These are phyloP conservation scores for Mesitornis unicolor DNA, from an alignment of 2,113 vertebrate genomes.

Conservation along the genomic window DNA sequence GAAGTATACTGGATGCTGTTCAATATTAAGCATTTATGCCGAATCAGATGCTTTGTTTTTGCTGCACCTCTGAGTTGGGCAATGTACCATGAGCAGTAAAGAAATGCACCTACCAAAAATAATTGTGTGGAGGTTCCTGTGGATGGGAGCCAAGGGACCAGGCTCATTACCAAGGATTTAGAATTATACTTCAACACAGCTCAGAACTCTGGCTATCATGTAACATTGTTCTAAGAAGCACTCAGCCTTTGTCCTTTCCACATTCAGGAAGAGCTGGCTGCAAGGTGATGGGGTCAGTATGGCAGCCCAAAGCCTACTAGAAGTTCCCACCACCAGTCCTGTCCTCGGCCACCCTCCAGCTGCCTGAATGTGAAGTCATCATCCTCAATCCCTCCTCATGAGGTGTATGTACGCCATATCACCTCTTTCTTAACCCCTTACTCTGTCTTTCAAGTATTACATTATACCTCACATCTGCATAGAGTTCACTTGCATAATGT, in stretches of 20 bases:
- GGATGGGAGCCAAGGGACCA: neutral
- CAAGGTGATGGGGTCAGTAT: neutral
- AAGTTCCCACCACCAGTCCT: neutral
- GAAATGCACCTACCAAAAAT: neutral
- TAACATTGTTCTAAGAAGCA: neutral
- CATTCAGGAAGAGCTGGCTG: neutral
- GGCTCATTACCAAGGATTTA: neutral
- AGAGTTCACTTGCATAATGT: neutral
- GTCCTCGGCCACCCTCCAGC: accelerated
- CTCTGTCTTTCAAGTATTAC: neutral
- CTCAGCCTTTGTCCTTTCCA: neutral
- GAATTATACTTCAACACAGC: neutral
- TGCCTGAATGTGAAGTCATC: neutral
- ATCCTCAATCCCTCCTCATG: neutral
- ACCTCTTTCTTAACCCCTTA: neutral
- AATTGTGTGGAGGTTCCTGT: neutral
- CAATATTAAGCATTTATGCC: neutral
- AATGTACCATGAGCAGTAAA: neutral
- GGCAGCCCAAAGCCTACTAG: neutral
- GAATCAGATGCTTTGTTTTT: neutral
- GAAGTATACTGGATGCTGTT: neutral
- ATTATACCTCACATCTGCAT: neutral
- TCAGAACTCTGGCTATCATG: neutral
- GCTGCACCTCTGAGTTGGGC: neutral
- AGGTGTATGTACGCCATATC: neutral